Evolutionary conservation across 2,113 vertebrate species (phyloP).

Genomic region (Chelonoidis abingdonii): DNA sequence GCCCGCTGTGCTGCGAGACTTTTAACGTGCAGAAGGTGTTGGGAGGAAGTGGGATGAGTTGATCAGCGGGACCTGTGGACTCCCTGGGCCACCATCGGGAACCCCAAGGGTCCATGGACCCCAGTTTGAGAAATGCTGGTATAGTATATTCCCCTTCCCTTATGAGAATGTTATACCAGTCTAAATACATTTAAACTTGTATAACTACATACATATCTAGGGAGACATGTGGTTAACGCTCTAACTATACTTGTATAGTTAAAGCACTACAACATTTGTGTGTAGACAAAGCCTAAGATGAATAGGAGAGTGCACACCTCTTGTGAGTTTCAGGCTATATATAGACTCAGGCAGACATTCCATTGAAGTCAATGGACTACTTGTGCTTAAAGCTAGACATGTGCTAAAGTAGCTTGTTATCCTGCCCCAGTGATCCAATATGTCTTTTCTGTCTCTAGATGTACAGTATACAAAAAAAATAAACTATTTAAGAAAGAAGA

Average conservation of each 20-base stretch:
- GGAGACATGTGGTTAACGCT: not conserved
- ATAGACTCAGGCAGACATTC: not conserved
- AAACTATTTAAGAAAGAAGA: not conserved
- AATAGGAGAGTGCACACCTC: not conserved
- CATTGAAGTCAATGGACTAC: not conserved
- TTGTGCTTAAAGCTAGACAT: not conserved
- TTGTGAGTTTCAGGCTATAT: not conserved
- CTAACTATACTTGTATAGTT: not conserved
- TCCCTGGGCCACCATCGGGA: too few relatives aligned
- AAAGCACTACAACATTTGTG: not conserved
- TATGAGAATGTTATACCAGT: not conserved
- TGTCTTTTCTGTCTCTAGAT: not conserved
- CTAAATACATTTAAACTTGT: not conserved
- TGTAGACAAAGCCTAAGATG: not conserved
- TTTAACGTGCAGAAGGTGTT: too few relatives aligned
- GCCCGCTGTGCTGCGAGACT: too few relatives aligned
- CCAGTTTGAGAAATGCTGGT: too few relatives aligned
- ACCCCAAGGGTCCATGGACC: too few relatives aligned
- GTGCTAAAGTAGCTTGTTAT: not conserved
- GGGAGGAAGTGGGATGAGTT: too few relatives aligned
- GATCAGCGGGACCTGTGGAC: too few relatives aligned
- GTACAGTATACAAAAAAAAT: not conserved
- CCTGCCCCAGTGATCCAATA: not conserved
- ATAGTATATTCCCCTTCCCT: not conserved
- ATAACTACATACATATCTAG: too few relatives aligned